phyloP scores from a whole-genome alignment of 2,113 vertebrate genomes.

The Manacus vitellinus region DNA sequence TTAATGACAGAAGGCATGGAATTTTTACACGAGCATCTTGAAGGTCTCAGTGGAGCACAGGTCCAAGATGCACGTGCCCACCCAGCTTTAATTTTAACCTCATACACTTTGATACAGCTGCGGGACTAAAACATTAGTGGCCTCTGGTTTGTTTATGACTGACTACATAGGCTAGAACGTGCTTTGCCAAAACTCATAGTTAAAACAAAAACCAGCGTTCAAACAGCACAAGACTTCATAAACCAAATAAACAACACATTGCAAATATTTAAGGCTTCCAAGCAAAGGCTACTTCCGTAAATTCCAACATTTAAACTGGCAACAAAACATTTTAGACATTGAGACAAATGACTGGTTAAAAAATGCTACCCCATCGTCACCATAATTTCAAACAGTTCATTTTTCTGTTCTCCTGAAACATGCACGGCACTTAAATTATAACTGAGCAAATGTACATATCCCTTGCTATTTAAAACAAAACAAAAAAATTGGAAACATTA shows the following conservation, averaged over 20 bases:
- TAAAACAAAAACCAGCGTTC: neutral
- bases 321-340: neutral
- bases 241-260: conserved; percentile 35
- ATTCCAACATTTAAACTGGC: neutral
- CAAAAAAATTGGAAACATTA: neutral
- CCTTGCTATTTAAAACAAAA: neutral
- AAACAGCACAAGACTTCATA: conserved; percentile 1
- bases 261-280: conserved; percentile 1
- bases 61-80: neutral
- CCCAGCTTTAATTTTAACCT: neutral
- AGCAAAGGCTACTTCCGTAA: neutral
- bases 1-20: neutral
- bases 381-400: neutral
- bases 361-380: fast-evolving
- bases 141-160: neutral
- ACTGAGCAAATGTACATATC: neutral
- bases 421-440: neutral
- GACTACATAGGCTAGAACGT: neutral
- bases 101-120: neutral
- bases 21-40: neutral
- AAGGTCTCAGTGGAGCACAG: neutral
- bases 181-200: conserved; percentile 1
- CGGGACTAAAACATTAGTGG: neutral
- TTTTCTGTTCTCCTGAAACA: neutral
- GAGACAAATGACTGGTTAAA: neutral